Conservation (phyloP, 2,888 invertebrate genomes). For the Dryococelus australis region DNA sequence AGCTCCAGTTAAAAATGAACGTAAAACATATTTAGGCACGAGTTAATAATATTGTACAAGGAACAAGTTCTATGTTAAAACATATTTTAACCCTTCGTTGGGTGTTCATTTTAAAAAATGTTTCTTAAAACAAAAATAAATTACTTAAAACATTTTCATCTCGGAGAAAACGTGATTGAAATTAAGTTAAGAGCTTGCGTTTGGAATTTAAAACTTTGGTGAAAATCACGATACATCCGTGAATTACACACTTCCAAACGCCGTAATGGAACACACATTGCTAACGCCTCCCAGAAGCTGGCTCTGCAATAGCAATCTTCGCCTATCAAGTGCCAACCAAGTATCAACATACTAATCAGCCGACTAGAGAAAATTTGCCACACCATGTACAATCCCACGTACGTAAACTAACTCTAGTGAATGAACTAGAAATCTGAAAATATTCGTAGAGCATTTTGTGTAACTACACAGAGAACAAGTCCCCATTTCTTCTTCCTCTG, state of each 20-base stretch:
- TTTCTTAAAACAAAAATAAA: too few relatives aligned
- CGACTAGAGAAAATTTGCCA: not conserved
- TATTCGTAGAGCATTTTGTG: too few relatives aligned
- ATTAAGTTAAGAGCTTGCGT: too few relatives aligned
- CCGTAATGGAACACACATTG: not conserved
- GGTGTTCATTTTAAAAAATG: too few relatives aligned
- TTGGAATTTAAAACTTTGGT: not conserved
- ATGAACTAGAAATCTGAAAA: not conserved
- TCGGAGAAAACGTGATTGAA: not conserved
- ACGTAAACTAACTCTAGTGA: conserved; percentile 3
- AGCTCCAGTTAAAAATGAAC: not conserved
- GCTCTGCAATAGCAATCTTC: not conserved
- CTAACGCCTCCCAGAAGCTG: not conserved
- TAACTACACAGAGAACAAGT: too few relatives aligned
- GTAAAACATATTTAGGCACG: conserved; percentile 4
- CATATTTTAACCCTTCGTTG: too few relatives aligned
- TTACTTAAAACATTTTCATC: not conserved
- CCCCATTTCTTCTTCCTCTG: too few relatives aligned
- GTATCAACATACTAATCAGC: not conserved
- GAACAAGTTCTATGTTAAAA: not conserved
- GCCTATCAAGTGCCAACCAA: not conserved
- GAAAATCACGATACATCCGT: not conserved
- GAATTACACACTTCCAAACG: not conserved
- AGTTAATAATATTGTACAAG: not conserved
- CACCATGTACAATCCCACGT: not conserved